Conservation (phyloP, 1,140 invertebrate species). For the Ceratosolen solmsi region DNA sequence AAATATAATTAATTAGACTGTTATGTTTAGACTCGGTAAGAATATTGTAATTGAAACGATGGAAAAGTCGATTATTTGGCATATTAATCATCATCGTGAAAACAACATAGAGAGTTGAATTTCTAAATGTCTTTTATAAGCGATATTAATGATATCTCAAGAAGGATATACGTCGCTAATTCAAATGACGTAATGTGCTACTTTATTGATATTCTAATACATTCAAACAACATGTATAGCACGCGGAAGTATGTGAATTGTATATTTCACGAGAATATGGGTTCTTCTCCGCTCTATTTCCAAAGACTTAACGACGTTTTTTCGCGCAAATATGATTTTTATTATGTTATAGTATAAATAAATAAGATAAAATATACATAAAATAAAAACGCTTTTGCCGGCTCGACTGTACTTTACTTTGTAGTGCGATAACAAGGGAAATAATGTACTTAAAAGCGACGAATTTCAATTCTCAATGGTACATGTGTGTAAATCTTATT, state of each 20-base stretch:
- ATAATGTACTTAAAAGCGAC: conserved; percentile 8
- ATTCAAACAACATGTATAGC: conserved; percentile 20
- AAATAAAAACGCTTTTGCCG: conserved; percentile 40
- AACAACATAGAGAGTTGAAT: no score
- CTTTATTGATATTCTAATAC: conserved; percentile 42
- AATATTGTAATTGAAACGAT: no score
- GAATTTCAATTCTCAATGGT: background rate
- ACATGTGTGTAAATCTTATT: background rate
- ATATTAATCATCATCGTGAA: no score
- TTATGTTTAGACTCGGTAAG: no score
- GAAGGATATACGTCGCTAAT: conserved; percentile 42
- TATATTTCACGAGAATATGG: background rate
- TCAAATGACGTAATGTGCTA: conserved; percentile 42
- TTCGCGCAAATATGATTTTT: conserved; percentile 38
- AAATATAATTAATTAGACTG: no score
- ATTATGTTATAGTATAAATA: conserved; percentile 23
- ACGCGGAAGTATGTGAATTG: conserved; percentile 16
- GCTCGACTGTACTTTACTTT: conserved; percentile 7
- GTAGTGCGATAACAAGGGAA: background rate
- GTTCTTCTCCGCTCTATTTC: conserved; percentile 34
- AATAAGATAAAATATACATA: conserved; percentile 8
- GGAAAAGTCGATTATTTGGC: no score
- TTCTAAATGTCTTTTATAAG: no score
- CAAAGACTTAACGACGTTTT: conserved; percentile 48
- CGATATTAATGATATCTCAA: conserved; percentile 16